phyloP scores from a whole-genome alignment of 35 echinoderm and acorn worm species.

The Lytechinus variegatus region DNA sequence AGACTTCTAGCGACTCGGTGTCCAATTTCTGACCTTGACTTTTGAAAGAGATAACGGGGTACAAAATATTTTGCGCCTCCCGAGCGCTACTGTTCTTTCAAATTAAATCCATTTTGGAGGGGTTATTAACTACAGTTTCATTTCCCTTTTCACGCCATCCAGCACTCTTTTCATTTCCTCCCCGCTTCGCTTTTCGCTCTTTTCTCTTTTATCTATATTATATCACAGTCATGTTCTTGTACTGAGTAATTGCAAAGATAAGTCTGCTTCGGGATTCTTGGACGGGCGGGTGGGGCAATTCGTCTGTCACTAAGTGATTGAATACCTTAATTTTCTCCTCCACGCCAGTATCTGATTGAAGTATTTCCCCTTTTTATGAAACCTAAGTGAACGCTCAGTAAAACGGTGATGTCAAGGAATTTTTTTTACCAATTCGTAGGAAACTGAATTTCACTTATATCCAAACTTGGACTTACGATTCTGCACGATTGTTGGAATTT shows the following conservation, averaged over 20 bases:
- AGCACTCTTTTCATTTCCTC: conserved; percentile 11
- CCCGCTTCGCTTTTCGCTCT: background rate
- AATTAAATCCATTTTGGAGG: background rate
- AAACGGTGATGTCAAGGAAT: background rate
- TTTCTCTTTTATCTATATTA: background rate
- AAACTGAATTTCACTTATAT: background rate
- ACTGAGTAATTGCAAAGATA: background rate
- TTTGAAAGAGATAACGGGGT: background rate
- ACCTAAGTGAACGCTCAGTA: background rate
- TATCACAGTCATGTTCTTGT: background rate
- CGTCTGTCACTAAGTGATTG: conserved; percentile 9
- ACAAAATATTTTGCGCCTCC: background rate
- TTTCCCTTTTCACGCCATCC: background rate
- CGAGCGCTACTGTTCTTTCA: background rate
- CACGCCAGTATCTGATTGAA: background rate
- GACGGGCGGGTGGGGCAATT: background rate
- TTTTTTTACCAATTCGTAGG: background rate
- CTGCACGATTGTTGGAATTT: background rate
- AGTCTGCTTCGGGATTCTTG: background rate
- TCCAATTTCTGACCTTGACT: background rate
- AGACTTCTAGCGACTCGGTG: background rate
- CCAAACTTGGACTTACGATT: background rate
- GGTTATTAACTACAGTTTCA: background rate
- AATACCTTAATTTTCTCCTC: background rate
- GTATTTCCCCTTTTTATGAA: background rate